phyloP scores from a whole-genome alignment of 37 sponge, comb jelly and placozoan genomes.

The Halisarca cf. caerulea region DNA sequence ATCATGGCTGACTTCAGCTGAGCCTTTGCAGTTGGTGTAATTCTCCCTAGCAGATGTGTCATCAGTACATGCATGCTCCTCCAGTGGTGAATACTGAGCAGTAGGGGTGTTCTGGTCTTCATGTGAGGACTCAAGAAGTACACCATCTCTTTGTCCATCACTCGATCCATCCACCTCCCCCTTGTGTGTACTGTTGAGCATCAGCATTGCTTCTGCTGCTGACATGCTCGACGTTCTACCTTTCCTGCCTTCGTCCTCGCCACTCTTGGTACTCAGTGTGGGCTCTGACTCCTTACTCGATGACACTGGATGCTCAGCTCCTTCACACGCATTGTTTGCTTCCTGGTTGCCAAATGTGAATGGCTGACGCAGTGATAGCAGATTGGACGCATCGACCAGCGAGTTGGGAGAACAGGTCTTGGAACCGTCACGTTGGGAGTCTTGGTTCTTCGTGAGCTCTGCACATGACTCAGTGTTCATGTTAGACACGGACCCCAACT shows the following conservation, averaged over 20 bases:
- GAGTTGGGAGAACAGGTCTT: constrained; percentile 11
- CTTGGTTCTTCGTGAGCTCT: background rate
- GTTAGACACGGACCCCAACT: background rate
- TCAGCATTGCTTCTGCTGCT: constrained; percentile 65
- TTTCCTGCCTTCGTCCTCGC: background rate
- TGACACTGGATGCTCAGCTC: background rate
- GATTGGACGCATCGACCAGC: constrained; percentile 35
- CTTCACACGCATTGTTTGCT: background rate
- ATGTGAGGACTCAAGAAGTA: too few species aligned
- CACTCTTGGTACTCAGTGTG: background rate
- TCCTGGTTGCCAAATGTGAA: background rate
- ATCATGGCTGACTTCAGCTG: too few species aligned
- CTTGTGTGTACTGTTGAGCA: constrained; percentile 38
- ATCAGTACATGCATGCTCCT: too few species aligned
- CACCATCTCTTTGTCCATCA: too few species aligned
- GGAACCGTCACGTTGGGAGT: background rate
- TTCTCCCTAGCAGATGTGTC: too few species aligned
- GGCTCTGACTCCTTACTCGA: too few species aligned
- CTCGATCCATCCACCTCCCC: too few species aligned
- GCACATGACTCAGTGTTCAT: too few species aligned
- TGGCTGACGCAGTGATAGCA: constrained; percentile 36
- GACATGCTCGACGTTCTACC: constrained; percentile 46
- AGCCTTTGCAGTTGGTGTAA: too few species aligned
- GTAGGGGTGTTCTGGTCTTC: too few species aligned
- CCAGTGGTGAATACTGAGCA: too few species aligned